phyloP scores from a whole-genome alignment of 2,113 vertebrate species.

The Notothenia coriiceps region DNA sequence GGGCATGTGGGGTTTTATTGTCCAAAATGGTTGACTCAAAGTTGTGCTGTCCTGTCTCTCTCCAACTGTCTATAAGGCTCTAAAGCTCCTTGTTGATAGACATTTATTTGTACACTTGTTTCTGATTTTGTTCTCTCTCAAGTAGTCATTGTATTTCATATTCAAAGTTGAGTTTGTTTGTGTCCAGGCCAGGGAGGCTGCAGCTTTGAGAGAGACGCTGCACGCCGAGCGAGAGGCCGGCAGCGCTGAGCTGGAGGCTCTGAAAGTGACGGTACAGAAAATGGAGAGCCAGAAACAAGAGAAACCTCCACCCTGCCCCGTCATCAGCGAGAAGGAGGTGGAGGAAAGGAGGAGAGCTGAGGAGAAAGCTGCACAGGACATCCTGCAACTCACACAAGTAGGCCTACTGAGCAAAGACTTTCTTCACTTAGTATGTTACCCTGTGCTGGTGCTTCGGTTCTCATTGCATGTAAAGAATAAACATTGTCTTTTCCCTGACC shows the following conservation, averaged over 20 bases:
- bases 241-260: slow-evolving; percentile 67
- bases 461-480: neutral
- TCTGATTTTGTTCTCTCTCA: slow-evolving; percentile 45
- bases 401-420: neutral
- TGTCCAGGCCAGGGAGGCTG: slow-evolving; percentile 78
- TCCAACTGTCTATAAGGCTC: slow-evolving; percentile 81
- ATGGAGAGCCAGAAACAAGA: slow-evolving; percentile 53
- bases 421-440: neutral
- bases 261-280: slow-evolving; percentile 65
- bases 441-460: neutral
- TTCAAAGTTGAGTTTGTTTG: neutral
- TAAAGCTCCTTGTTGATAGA: slow-evolving; percentile 47
- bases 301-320: slow-evolving; percentile 40
- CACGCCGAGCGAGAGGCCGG: slow-evolving; percentile 61
- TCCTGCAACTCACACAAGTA: slow-evolving; percentile 78
- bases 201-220: slow-evolving; percentile 78
- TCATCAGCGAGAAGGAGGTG: slow-evolving; percentile 58
- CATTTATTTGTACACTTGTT: slow-evolving; percentile 40
- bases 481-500: neutral
- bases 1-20: slow-evolving; percentile 34
- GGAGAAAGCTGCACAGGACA: slow-evolving; percentile 73
- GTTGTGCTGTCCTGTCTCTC: slow-evolving; percentile 81
- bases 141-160: neutral
- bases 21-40: slow-evolving; percentile 54
- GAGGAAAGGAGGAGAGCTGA: slow-evolving; percentile 69